phyloP scores from a whole-genome alignment of 2,888 invertebrate genomes.

The Ectemnius lituratus region DNA sequence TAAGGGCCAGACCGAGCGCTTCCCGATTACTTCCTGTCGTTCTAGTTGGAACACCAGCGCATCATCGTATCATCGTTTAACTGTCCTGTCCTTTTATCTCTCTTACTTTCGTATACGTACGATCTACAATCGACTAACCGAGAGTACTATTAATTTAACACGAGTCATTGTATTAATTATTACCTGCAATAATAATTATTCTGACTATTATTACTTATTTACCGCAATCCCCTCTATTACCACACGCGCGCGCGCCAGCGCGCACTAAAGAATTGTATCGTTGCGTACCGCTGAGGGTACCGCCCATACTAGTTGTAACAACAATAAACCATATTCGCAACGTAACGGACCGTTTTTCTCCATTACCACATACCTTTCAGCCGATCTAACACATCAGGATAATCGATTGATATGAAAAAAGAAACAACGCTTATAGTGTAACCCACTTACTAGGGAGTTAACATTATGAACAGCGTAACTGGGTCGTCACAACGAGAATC shows the following conservation, averaged over 20 bases:
- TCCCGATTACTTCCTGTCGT: conserved; percentile 17
- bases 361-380: neutral
- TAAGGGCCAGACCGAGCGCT: neutral
- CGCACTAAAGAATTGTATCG: conserved; percentile 68
- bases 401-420: neutral
- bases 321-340: conserved; percentile 74
- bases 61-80: conserved; percentile 8
- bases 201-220: conserved; percentile 64
- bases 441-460: neutral
- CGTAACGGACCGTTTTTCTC: conserved; percentile 20
- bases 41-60: conserved; percentile 16
- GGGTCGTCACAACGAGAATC: no score
- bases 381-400: neutral
- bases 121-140: conserved; percentile 61
- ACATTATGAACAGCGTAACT: no score
- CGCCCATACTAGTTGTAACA: conserved; percentile 65
- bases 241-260: conserved; percentile 57
- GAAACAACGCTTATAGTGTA: neutral
- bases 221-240: conserved; percentile 58
- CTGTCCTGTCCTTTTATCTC: conserved; percentile 37
- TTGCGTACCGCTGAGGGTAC: conserved; percentile 66
- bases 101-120: conserved; percentile 58
- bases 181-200: conserved; percentile 24
- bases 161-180: conserved; percentile 67
- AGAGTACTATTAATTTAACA: conserved; percentile 67